Base-by-base conservation (phyloP, 2,888 invertebrate species). In the Phoronis australis region DNA sequence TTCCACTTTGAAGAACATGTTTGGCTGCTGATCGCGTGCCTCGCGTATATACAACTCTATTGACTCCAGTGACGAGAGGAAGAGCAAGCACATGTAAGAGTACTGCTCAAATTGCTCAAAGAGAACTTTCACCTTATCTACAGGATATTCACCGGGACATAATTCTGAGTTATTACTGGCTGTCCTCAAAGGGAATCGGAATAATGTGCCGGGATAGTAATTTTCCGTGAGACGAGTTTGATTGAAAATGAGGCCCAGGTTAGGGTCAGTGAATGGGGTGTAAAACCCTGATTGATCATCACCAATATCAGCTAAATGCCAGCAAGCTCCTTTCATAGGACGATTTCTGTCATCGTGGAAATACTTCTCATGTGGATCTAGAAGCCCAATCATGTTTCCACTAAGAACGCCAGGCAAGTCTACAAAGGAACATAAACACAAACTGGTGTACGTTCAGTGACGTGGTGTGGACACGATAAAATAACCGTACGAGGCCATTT, bases 401-500 rank as follows among this genome's bases (percentile, higher is more conserved):
- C 70, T 71, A 4, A 70, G 41, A 5, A 72, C 55, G 41, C 65
- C 58, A 23, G 69, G 70, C 31, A 62, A 48, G 52, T 72, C 72
- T 70, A 52, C 18, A 60, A 55, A n/a, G n/a, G n/a, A n/a, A n/a
- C n/a, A n/a, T n/a, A n/a, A n/a, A n/a, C n/a, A n/a, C n/a, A n/a
- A n/a, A n/a, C n/a, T n/a, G n/a, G n/a, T n/a, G n/a, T n/a, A n/a
- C n/a, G n/a, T n/a, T n/a, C n/a, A n/a, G n/a, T n/a, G n/a, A n/a
- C n/a, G n/a, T n/a, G n/a, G n/a, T n/a, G n/a, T n/a, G n/a, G n/a
- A n/a, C n/a, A n/a, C n/a, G n/a, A n/a, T n/a, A n/a, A n/a, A n/a
- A n/a, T n/a, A n/a, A n/a, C n/a, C n/a, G n/a, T n/a, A n/a, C n/a
- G n/a, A n/a, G n/a, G n/a, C n/a, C n/a, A n/a, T n/a, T n/a, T n/a